A percentile compares a stretch with the other conserved stretches of the same genome.
These are phyloP conservation scores for Formica selysi DNA, from an alignment of 1,140 invertebrate genomes.

Conservation along the genomic window DNA sequence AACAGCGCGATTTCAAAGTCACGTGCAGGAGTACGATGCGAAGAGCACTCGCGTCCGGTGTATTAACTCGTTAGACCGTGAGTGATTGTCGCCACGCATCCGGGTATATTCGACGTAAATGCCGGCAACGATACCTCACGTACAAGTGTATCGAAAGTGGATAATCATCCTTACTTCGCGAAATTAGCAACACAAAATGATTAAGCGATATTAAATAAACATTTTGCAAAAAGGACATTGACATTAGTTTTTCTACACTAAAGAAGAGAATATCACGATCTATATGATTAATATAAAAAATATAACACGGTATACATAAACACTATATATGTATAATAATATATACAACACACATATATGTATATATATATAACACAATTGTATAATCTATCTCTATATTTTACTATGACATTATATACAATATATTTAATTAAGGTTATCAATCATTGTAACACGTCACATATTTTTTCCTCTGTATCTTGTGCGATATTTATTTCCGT, in stretches of 20 bases:
- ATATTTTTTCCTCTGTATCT: not conserved
- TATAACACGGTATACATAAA: too few relatives aligned
- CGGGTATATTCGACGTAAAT: slow-evolving; percentile 35
- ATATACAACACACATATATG: too few relatives aligned
- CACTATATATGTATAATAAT: too few relatives aligned
- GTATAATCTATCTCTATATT: not conserved
- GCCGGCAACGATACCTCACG: not conserved
- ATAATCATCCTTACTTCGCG: not conserved
- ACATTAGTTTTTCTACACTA: not conserved
- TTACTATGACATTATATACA: not conserved
- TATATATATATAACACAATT: not conserved
- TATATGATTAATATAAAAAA: not conserved
- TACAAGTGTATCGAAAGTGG: not conserved
- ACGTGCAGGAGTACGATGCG: not conserved
- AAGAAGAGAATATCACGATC: not conserved
- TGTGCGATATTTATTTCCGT: not conserved
- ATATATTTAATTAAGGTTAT: not conserved
- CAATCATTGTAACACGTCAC: not conserved
- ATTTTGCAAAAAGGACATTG: not conserved
- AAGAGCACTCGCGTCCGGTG: slow-evolving; percentile 7
- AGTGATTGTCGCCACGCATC: slow-evolving; percentile 21
- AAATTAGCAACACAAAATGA: not conserved
- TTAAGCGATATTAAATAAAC: slow-evolving; percentile 11
- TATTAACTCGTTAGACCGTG: slow-evolving; percentile 49
- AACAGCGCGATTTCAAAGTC: slow-evolving; percentile 27